phyloP scores from a whole-genome alignment of 1,140 invertebrate genomes.

The Drosophila varians region DNA sequence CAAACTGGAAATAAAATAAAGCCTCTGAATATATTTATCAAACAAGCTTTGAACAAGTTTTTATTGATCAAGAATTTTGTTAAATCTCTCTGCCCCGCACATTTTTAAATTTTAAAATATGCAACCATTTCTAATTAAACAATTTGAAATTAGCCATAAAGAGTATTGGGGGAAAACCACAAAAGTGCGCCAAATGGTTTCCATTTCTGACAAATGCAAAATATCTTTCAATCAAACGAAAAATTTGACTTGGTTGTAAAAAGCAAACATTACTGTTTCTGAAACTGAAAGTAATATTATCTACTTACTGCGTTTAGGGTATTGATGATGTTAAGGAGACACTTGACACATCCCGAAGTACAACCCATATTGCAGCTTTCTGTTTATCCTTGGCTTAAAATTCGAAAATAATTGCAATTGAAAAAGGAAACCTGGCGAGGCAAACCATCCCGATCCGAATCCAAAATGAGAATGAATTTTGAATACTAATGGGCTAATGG shows the following conservation, averaged over 20 bases:
- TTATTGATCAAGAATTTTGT: not conserved
- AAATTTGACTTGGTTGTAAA: slow-evolving; percentile 14
- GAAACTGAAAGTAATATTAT: not conserved
- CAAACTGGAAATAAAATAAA: not conserved
- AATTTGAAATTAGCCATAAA: slow-evolving; percentile 6
- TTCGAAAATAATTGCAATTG: not conserved
- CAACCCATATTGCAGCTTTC: slow-evolving; percentile 59
- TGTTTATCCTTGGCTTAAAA: not conserved
- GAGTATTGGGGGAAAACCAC: not conserved
- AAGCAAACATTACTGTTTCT: not conserved
- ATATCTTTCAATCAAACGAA: slow-evolving; percentile 12
- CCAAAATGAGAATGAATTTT: slow-evolving; percentile 37
- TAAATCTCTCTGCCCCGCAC: not conserved
- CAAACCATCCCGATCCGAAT: slow-evolving; percentile 28
- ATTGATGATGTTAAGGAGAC: slow-evolving; percentile 65
- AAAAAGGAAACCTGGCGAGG: not conserved
- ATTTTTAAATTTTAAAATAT: slow-evolving; percentile 6
- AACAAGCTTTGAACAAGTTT: slow-evolving; percentile 20
- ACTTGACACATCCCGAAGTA: slow-evolving; percentile 69
- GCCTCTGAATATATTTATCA: not conserved
- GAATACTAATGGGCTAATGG: not conserved
- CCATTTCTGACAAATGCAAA: slow-evolving; percentile 23
- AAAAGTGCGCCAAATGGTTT: slow-evolving; percentile 28
- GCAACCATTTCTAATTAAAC: slow-evolving; percentile 15
- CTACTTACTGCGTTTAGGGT: slow-evolving; percentile 65